Base-by-base conservation (phyloP, 1,140 invertebrate species). In the Heliconius himera region DNA sequence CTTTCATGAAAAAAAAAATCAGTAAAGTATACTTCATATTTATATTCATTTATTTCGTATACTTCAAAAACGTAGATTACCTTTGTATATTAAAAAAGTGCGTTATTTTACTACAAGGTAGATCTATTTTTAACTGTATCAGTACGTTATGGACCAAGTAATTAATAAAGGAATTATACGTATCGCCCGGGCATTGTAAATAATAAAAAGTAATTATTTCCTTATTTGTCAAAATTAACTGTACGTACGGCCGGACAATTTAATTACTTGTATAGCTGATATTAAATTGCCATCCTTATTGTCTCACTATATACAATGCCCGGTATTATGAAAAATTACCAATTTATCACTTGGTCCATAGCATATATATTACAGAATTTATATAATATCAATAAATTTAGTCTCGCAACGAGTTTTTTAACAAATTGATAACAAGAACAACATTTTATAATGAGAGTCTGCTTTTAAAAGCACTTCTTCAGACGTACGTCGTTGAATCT, bases 351-450 rank as follows among this genome's bases (percentile, higher is more conserved):
- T 20, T 18, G 6, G 49, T 51, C 4, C 18, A 51, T 20, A 51
- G 49, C 49, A 51, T 20, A n/a, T 22, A 56, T n/a, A 56, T n/a
- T 56, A 66, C 1, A 66, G 22, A 29, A 5, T 13, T 29, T 26
- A 3, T 66, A 66, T 16, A 26, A 26, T 26, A 29, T n/a, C 8
- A 13, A 26, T 66, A 66, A 66, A 66, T 66, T 66, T 66, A 22
- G 56, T 66, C 54, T 60, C 22, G 8, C 22, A 66, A 29, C 11
- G 22, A 66, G n/a, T 13, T 66, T 66, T 26, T 66, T 22, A 29
- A 66, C 22, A 66, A 66, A 66, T 66, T 66, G 22, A 66, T 66
- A 66, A 66, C 56, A 66, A 66, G 56, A 66, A 66, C 56, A 66
- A 66, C 56, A 66, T 66, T 66, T 66, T 66, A 66, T 66, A 66